phyloP scores from a whole-genome alignment of 2,113 vertebrate genomes.

The Xiphophorus hellerii region DNA sequence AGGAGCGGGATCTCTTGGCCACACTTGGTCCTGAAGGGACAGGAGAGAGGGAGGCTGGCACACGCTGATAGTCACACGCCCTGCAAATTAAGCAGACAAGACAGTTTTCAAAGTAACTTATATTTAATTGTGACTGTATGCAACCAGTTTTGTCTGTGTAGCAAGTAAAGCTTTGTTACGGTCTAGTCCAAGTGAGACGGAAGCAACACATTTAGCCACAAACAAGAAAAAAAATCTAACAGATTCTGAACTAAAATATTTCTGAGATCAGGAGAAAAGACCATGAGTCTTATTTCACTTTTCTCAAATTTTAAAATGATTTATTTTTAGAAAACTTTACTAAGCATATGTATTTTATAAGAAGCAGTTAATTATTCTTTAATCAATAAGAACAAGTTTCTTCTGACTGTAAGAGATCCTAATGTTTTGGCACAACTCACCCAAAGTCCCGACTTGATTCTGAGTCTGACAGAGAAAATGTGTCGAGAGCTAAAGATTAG shows the following conservation, averaged over 20 bases:
- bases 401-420: too few species aligned
- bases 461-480: too few species aligned
- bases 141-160: conserved; percentile 5
- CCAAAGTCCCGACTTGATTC: too few species aligned
- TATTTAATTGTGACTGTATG: background rate
- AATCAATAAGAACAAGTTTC: background rate
- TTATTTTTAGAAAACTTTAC: too few species aligned
- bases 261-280: background rate
- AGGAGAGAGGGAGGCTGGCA: conserved; percentile 77
- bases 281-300: background rate
- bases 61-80: conserved; percentile 82
- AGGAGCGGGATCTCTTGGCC: conserved; percentile 78
- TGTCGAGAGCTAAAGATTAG: too few species aligned
- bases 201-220: conserved; percentile 6
- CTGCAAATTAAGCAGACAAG: conserved; percentile 50
- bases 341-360: too few species aligned
- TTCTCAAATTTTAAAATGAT: background rate
- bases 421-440: too few species aligned
- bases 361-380: too few species aligned
- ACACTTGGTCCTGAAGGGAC: conserved; percentile 70
- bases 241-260: background rate
- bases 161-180: background rate
- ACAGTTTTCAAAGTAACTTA: conserved; percentile 6
- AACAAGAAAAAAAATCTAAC: background rate
- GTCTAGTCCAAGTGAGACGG: background rate